Percentiles rank a stretch among this genome's conserved stretches.
phyloP scores from a whole-genome alignment of 1,140 invertebrate genomes.

The Drosophila virilis region DNA sequence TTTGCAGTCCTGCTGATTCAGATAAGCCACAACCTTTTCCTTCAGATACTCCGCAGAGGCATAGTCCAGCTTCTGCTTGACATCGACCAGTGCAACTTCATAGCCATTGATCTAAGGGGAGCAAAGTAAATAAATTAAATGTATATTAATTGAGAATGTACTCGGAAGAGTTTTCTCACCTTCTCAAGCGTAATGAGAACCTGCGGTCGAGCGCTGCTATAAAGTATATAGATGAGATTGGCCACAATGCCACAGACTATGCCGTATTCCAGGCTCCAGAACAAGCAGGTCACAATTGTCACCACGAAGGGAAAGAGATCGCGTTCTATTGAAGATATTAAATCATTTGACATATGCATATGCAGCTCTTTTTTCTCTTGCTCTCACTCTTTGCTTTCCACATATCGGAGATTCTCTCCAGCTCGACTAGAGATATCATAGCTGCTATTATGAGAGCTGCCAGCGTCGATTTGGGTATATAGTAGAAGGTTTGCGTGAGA shows the following conservation, averaged over 20 bases:
- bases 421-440: constrained; percentile 92
- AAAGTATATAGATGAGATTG: constrained; percentile 91
- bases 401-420: constrained; percentile 89
- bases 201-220: constrained; percentile 91
- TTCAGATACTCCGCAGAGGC: constrained; percentile 78
- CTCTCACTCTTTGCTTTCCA: constrained; percentile 93
- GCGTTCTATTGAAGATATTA: constrained; percentile 85
- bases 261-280: constrained; percentile 92
- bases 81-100: constrained; percentile 64
- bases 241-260: constrained; percentile 92
- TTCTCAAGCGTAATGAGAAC: constrained; percentile 86
- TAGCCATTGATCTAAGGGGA: constrained; percentile 52
- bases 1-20: constrained; percentile 46
- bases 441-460: constrained; percentile 91
- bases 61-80: constrained; percentile 77
- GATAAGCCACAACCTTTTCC: constrained; percentile 67
- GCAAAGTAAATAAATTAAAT: not conserved
- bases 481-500: constrained; percentile 90
- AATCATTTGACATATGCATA: not conserved
- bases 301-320: constrained; percentile 90
- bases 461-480: constrained; percentile 91
- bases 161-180: constrained; percentile 82
- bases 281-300: constrained; percentile 90
- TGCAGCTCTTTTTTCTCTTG: not conserved
- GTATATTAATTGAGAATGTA: not conserved